Base-by-base conservation (phyloP, 2,113 vertebrate genomes). In the Corythoichthys haematopterus region DNA sequence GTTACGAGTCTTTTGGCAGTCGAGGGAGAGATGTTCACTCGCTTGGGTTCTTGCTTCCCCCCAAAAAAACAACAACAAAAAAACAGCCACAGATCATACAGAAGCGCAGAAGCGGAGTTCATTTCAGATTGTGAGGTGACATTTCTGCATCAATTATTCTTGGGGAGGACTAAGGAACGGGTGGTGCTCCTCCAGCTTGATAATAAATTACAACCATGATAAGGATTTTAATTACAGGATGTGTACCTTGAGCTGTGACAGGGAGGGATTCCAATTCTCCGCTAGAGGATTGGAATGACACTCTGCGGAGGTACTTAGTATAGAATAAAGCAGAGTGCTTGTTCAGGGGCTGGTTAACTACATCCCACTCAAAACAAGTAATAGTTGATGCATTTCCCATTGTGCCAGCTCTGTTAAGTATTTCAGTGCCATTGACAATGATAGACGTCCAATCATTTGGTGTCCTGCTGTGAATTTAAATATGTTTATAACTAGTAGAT, bases 1-100 rank as follows among this genome's bases (percentile, higher is more conserved):
- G 12, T 48, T 10, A 71, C 52, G 38, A 78, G 68, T 55, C 14
- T 55, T n/a, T 76, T 80, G 68, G 52, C 73, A 70, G 60, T 1
- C 13, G 10, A 9, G 33, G 38, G 50, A 59, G 47, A 33, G 43
- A 63, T 65, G 71, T 72, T 64, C 51, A 56, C 47, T 64, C 51
- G 52, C 47, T 47, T 66, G 56, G 50, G 52, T 59, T 60, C 61
- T 75, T 59, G 59, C 70, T 68, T 28, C 20, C 20, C 20, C 20
- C 20, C 20, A 28, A 28, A 28, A 28, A 28, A 28, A 28, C 20
- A 28, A 28, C 36, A 4, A 8, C 2, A 33, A 10, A 28, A 20
- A 33, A 37, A 36, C 3, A 4, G 33, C 36, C 7, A 62, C 10
- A 46, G 16, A 43, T 61, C 58, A 11, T 38, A 43, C 16, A 35